Conservation (phyloP, 2,888 invertebrate species). For the Petrolisthes manimaculis region DNA sequence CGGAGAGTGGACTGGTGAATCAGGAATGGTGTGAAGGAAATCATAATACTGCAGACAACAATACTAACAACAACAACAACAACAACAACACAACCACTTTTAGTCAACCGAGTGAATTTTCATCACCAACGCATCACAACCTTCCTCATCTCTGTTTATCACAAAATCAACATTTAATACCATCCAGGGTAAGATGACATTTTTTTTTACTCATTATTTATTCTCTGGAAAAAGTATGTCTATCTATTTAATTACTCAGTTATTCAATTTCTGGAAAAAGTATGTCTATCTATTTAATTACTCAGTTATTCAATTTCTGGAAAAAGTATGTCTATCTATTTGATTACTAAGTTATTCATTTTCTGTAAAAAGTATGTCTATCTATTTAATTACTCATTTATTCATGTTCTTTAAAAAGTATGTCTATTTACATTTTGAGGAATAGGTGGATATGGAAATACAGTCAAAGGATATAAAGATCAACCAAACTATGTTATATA, state of each 20-base stretch:
- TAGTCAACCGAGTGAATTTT: background rate
- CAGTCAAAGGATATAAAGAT: no score
- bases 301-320: no score
- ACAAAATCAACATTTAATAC: conserved; percentile 20
- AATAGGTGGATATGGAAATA: no score
- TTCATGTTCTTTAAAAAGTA: background rate
- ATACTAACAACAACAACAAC: background rate
- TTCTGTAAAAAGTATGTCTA: no score
- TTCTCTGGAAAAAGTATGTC: no score
- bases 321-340: no score
- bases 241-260: no score
- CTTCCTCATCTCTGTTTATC: background rate
- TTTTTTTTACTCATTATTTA: background rate
- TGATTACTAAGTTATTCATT: no score
- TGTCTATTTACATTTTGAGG: no score
- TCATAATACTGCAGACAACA: background rate
- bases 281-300: no score
- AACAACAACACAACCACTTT: background rate
- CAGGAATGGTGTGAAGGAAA: conserved; percentile 56
- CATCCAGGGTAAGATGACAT: conserved; percentile 31
- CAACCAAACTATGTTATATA: no score
- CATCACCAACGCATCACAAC: background rate
- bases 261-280: no score
- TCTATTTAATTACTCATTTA: background rate
- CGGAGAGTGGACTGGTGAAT: conserved; percentile 55